Base-by-base conservation (phyloP, 1,140 invertebrate genomes). In the Drosophila miranda region DNA sequence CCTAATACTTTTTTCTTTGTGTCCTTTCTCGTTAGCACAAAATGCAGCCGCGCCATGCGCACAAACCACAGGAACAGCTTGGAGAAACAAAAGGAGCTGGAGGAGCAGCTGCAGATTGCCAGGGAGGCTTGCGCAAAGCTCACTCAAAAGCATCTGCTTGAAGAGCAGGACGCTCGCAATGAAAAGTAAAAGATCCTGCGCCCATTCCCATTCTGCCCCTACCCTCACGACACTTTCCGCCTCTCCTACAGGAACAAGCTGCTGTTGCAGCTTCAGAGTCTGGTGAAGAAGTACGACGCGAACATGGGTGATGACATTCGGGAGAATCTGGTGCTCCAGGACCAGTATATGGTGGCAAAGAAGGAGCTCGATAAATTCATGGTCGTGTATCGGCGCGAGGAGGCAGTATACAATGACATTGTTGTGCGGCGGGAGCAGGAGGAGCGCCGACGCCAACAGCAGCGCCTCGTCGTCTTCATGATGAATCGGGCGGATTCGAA, bases 401-500 rank as follows among this genome's bases (percentile, higher is more conserved):
- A 87, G 52, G 67, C 63, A 0, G 9, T 88, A 19, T 87, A 87
- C 19, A 76, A 46, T 3, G 48, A 63, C 3, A 66, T 87, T 13
- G 82, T 87, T 4, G 11, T 82, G 0, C 62, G 70, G n/a, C 68
- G 64, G 6, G 82, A 87, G 45, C 60, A 60, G 48, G 82, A 87
- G 28, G 82, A 87, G 16, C 78, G 66, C 1, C 59, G 62, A 1
- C 21, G 67, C 2, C 82, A 87, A 14, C 82, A 87, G 14, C 38
- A 78, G 14, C 68, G 62, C 9, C 62, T 87, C 6, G 42, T 87
- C 2, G 11, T 88, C 7, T 87, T 87, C 21, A 87, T 88, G 82
- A 87, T 87, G 71, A 87, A 87, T 61, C 83, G 82, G 4, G 82
- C 82, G 0, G 82, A 83, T 8, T 54, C 66, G 3, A 68, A 61